These are phyloP conservation scores for Teleogryllus occipitalis DNA, from an alignment of 1,140 invertebrate genomes.

Conservation along the genomic window DNA sequence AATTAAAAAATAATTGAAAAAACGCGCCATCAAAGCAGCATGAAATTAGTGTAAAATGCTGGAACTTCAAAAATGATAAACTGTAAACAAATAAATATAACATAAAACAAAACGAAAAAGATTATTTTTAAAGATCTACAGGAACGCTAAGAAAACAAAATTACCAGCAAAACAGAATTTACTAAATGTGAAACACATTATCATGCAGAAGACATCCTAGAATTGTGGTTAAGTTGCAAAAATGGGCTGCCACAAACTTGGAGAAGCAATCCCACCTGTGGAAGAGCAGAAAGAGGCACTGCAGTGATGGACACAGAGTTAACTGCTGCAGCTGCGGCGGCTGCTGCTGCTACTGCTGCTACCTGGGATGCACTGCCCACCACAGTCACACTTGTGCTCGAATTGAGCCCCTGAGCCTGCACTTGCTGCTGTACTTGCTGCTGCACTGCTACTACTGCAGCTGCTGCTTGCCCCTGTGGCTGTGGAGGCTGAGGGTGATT, in stretches of 20 bases:
- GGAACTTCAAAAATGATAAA: neutral
- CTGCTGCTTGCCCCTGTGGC: constrained; percentile 7
- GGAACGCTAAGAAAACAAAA: neutral
- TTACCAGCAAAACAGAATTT: neutral
- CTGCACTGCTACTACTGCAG: neutral
- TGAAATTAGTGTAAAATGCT: too few relatives aligned
- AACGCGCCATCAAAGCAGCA: too few relatives aligned
- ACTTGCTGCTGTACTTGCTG: constrained; percentile 9
- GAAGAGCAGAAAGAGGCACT: constrained; percentile 8
- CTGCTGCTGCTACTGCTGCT: constrained; percentile 12
- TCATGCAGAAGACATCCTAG: neutral
- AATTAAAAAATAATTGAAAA: too few relatives aligned
- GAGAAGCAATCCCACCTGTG: constrained; percentile 8
- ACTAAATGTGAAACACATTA: neutral
- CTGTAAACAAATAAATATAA: neutral
- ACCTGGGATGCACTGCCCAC: constrained; percentile 9
- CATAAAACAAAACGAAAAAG: neutral
- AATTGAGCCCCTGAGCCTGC: constrained; percentile 16
- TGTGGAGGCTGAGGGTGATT: constrained; percentile 11
- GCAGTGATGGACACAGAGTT: constrained; percentile 14
- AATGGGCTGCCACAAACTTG: neutral
- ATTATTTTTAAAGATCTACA: neutral
- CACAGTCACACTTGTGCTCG: constrained; percentile 9
- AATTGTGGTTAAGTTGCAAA: neutral
- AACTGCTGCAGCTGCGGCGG: constrained; percentile 5